Evolutionary conservation across 2,797 vertebrate species (phyloP).

Genomic region (Coccyzus lansbergi): DNA sequence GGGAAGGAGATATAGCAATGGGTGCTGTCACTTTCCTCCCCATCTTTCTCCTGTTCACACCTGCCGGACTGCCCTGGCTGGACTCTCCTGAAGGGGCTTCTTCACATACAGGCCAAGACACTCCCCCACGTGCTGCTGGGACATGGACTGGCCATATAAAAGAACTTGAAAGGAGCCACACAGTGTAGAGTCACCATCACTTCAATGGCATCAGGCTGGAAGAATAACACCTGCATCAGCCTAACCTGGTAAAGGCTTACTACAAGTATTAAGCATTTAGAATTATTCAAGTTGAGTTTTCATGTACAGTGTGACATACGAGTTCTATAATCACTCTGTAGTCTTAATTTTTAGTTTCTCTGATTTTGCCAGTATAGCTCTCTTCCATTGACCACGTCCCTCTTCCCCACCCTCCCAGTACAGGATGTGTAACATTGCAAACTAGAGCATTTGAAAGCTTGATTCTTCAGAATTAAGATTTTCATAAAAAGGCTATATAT

Average conservation of each 20-base stretch:
- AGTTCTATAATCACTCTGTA: neutral
- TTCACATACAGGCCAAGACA: no score
- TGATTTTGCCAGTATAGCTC: neutral
- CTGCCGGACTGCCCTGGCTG: no score
- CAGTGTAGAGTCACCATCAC: no score
- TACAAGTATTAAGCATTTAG: neutral
- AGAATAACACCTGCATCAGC: neutral
- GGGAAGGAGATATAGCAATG: no score
- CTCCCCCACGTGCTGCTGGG: no score
- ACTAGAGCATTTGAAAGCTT: neutral
- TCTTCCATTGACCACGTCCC: neutral
- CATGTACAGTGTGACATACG: neutral
- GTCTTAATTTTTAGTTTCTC: neutral
- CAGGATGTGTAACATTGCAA: neutral
- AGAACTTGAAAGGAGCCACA: no score
- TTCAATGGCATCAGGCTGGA: no score
- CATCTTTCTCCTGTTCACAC: no score
- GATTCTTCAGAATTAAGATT: neutral
- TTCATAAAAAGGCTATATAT: neutral
- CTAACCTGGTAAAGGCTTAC: neutral
- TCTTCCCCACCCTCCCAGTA: accelerated
- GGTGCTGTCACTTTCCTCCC: no score
- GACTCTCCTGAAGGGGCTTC: no score
- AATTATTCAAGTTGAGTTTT: neutral
- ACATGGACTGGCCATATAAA: no score